A percentile compares a stretch with the other conserved stretches of the same genome.
Conservation (phyloP, 2,888 invertebrate species). For the Drosophila subsilvestris region DNA sequence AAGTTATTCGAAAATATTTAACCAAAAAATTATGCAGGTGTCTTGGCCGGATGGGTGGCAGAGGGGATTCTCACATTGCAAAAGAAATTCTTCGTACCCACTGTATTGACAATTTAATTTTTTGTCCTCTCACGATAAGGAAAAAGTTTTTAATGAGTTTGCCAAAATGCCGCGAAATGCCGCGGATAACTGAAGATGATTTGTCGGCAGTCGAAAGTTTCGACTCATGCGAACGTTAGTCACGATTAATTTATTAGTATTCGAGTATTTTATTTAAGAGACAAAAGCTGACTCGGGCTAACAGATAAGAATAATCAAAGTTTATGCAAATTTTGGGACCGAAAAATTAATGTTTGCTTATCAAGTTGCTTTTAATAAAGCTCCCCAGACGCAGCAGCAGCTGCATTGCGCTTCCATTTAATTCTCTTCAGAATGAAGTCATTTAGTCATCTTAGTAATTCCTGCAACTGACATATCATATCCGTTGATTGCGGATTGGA, state of each 20-base stretch:
- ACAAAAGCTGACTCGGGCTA: neutral
- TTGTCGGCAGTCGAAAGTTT: slow-evolving; percentile 32
- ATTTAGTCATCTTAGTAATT: too few relatives aligned
- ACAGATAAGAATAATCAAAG: neutral
- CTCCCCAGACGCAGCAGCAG: too few relatives aligned
- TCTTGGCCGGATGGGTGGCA: slow-evolving; percentile 37
- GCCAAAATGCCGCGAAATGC: slow-evolving; percentile 70
- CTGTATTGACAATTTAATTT: slow-evolving; percentile 43
- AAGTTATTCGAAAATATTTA: slow-evolving; percentile 57
- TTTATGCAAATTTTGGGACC: neutral
- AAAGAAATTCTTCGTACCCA: neutral
- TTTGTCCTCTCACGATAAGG: slow-evolving; percentile 30
- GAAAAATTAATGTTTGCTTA: neutral
- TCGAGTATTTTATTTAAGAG: slow-evolving; percentile 3
- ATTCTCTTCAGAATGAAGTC: too few relatives aligned
- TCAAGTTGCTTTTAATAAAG: neutral
- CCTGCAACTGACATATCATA: neutral
- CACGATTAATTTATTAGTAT: slow-evolving; percentile 30
- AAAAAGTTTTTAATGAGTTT: slow-evolving; percentile 81
- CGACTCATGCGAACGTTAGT: slow-evolving; percentile 13
- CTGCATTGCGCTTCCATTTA: too few relatives aligned
- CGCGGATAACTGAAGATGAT: slow-evolving; percentile 39
- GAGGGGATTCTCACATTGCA: neutral
- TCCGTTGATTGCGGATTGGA: neutral
- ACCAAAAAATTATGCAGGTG: slow-evolving; percentile 57